Evolutionary conservation across 2,113 vertebrate genomes (phyloP).

Genomic region (Cinclus mexicanus): DNA sequence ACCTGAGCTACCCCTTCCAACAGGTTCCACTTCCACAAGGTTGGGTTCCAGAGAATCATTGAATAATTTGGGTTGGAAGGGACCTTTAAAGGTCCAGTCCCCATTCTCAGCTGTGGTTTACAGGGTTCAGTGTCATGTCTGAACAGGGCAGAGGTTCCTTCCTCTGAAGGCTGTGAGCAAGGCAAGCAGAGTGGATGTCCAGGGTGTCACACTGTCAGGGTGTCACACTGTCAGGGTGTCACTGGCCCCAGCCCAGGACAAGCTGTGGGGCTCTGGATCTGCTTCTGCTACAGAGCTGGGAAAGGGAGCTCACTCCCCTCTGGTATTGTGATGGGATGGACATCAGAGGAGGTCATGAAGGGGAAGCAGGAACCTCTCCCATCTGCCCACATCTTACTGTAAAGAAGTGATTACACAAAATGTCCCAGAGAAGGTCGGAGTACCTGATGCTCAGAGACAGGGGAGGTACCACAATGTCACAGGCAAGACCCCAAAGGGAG

Average conservation of each 20-base stretch:
- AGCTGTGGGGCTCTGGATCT: fast-evolving
- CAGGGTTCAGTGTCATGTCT: background rate
- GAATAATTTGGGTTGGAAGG: background rate
- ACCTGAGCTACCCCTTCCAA: background rate
- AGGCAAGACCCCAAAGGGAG: background rate
- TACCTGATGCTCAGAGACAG: background rate
- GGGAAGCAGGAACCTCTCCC: background rate
- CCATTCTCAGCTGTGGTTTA: background rate
- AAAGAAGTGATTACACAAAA: background rate
- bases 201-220: too few relatives aligned
- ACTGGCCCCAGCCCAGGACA: background rate
- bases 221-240: too few relatives aligned
- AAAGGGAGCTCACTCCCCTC: background rate
- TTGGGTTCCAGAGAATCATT: background rate
- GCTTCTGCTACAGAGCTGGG: background rate
- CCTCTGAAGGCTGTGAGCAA: background rate
- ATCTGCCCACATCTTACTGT: background rate
- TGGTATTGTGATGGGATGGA: background rate
- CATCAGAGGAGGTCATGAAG: background rate
- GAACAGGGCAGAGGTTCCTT: background rate
- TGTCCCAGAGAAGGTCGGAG: background rate
- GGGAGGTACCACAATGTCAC: fast-evolving
- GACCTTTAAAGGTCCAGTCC: background rate
- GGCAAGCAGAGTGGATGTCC: background rate
- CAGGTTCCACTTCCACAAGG: background rate